Conservation (phyloP, 2,888 invertebrate genomes). For the Corythucha ciliata region DNA sequence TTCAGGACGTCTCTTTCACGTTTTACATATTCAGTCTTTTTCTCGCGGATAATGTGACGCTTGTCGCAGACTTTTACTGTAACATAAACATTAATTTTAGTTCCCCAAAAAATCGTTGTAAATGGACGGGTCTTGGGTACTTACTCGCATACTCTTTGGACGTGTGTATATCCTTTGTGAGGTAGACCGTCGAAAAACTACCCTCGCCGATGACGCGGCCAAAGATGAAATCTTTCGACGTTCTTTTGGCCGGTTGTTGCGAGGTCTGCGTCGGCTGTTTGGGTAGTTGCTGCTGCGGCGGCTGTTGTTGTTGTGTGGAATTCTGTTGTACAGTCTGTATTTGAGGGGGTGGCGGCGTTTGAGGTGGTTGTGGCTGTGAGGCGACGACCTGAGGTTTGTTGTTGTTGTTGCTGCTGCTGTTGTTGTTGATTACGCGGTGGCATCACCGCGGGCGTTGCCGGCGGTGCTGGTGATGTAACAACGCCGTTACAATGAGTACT, state of each 20-base stretch:
- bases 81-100: constrained; percentile 42
- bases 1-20: constrained; percentile 91
- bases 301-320: constrained; percentile 26
- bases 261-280: constrained; percentile 39
- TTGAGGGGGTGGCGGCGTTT: too few relatives aligned
- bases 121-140: constrained; percentile 41
- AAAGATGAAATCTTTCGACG: constrained; percentile 85
- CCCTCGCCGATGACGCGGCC: constrained; percentile 94
- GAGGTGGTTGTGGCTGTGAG: too few relatives aligned
- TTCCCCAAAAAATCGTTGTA: too few relatives aligned
- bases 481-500: constrained; percentile 37
- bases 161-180: constrained; percentile 83
- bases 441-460: constrained; percentile 36
- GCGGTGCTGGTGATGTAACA: constrained; percentile 38
- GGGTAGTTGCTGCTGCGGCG: constrained; percentile 41
- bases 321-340: constrained; percentile 34
- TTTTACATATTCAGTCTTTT: constrained; percentile 84
- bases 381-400: too few relatives aligned
- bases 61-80: constrained; percentile 97
- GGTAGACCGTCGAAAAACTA: constrained; percentile 90
- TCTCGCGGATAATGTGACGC: constrained; percentile 81
- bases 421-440: constrained; percentile 38
- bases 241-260: constrained; percentile 52
- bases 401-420: too few relatives aligned
- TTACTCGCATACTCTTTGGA: constrained; percentile 90